Conservation (phyloP, 2,888 invertebrate species). For the Leptinotarsa tumamoca region DNA sequence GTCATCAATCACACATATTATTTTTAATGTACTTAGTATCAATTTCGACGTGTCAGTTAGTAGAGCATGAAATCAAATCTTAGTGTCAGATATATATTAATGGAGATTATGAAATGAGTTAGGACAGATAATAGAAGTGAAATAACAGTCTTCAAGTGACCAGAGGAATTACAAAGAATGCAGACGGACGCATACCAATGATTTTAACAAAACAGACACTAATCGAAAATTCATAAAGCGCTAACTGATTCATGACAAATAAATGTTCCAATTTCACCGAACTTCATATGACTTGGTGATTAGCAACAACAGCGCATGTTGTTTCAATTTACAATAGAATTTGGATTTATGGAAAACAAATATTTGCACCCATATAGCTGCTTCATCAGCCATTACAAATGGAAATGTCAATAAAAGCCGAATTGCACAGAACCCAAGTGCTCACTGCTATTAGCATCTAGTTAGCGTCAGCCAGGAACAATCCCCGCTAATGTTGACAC, state of each 20-base stretch:
- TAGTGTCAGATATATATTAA: too few species aligned
- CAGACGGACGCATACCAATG: not conserved
- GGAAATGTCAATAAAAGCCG: conserved; percentile 25
- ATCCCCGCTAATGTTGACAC: conserved; percentile 13
- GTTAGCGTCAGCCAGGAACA: conserved; percentile 18
- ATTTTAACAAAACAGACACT: not conserved
- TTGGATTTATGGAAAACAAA: conserved; percentile 42
- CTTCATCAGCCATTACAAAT: conserved; percentile 31
- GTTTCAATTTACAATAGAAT: conserved; percentile 37
- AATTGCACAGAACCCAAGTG: conserved; percentile 26
- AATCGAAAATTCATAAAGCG: conserved; percentile 7
- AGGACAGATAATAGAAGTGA: too few species aligned
- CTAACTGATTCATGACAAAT: conserved; percentile 35
- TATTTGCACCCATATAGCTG: conserved; percentile 33
- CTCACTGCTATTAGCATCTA: conserved; percentile 28
- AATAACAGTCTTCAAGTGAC: too few species aligned
- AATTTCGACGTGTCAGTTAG: too few species aligned
- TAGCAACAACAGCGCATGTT: conserved; percentile 23
- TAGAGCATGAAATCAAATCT: too few species aligned
- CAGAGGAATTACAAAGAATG: not conserved
- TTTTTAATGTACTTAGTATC: too few species aligned
- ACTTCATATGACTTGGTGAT: conserved; percentile 24
- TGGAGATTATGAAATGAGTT: too few species aligned
- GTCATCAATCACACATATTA: too few species aligned
- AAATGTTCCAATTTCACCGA: conserved; percentile 31